Base-by-base conservation (phyloP, 2,888 invertebrate species). In the Dicranocentrus wangi region DNA sequence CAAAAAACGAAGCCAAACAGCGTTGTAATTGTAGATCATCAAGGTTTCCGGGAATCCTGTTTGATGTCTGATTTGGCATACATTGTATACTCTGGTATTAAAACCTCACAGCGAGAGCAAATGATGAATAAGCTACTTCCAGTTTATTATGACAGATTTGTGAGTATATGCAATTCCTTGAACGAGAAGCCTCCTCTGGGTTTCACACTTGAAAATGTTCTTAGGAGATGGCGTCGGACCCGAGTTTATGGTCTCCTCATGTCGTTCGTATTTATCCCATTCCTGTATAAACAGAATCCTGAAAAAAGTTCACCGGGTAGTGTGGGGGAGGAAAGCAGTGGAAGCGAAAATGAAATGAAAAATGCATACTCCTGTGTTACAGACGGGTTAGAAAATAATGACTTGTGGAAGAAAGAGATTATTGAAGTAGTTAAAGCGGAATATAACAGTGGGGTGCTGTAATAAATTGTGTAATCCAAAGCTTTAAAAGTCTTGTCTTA, bases 21-120 rank as follows among this genome's bases (percentile, higher is more conserved):
- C 47, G 73, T 78, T 23, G 47, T 77, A 5, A 55, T 84, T 7
- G 73, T 85, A 7, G 85, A 85, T 66, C 73, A 83, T 13, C 85
- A 84, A 75, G 53, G 73, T 0, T 71, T 68, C n/a, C 66, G 82
- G 5, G 83, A 84, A 39, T 70, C 66, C 2, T 83, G 84, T 51
- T 71, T 81, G 8, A 76, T 81, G 17, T 43, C 51, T 2, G 85
- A 85, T 61, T 32, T 85, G 7, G 65, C 60, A 21, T 81, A 82
- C 53, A 63, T 82, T 21, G 39, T 85, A 1, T 83, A 81, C 69
- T 77, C 79, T 7, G 78, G 82, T 42, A 79, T 82, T 1, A 39
- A 47, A 10, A 15, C 43, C 21, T 43, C 58, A 1, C 17, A 81
- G 8, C 39, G 81, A 47, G 17, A 60, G n/a, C 19, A 79, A 23